Percentiles rank a stretch among this genome's conserved stretches.
Evolutionary conservation across 2,113 vertebrate species (phyloP).

Genomic region (Danionella cerebrum): DNA sequence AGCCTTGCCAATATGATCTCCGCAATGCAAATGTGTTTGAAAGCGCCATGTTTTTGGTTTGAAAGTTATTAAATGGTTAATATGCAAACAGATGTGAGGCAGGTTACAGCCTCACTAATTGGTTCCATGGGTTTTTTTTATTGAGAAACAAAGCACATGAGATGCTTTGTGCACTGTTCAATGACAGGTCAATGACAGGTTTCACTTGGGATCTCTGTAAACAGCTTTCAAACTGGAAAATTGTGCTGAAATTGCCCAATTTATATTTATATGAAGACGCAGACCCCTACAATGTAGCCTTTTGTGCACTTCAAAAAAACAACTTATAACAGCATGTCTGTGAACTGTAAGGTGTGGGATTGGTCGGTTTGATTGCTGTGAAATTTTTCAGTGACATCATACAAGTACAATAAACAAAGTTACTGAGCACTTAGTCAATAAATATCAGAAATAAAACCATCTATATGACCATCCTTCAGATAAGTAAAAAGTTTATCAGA

Average conservation of each 20-base stretch:
- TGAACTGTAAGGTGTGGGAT: too few relatives aligned
- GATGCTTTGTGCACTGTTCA: not conserved
- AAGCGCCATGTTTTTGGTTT: not conserved
- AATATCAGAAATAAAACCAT: too few relatives aligned
- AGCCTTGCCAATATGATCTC: not conserved
- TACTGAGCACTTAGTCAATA: too few relatives aligned
- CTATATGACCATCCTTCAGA: too few relatives aligned
- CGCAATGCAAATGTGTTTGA: not conserved
- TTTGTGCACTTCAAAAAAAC: too few relatives aligned
- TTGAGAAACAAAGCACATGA: not conserved
- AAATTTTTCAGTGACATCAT: too few relatives aligned
- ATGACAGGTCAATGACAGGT: not conserved
- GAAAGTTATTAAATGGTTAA: not conserved
- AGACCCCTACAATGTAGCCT: not conserved
- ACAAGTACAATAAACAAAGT: too few relatives aligned
- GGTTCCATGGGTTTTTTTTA: not conserved
- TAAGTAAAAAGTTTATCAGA: too few relatives aligned
- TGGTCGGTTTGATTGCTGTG: too few relatives aligned
- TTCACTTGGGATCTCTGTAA: not conserved
- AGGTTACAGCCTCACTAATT: not conserved
- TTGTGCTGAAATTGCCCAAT: not conserved
- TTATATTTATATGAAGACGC: too few relatives aligned
- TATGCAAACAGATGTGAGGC: not conserved
- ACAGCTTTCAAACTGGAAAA: too few relatives aligned
- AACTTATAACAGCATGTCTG: too few relatives aligned